A percentile compares a stretch with the other conserved stretches of the same genome.
Evolutionary conservation across 2,113 vertebrate species (phyloP).

Genomic region (Albula glossodonta): DNA sequence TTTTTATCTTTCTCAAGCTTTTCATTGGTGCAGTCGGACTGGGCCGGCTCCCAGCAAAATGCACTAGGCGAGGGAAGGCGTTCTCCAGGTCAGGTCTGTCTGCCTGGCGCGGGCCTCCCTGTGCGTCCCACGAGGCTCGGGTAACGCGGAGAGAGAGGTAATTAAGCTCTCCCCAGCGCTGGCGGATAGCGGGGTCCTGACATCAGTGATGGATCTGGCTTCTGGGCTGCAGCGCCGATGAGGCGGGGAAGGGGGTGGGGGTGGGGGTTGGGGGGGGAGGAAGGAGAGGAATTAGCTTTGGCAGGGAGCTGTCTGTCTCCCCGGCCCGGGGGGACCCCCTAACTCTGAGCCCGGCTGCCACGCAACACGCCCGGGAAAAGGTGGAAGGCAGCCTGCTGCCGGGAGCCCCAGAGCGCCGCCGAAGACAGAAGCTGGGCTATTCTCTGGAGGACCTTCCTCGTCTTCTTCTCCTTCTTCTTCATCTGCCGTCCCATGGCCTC

Average conservation of each 20-base stretch:
- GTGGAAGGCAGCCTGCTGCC: background rate
- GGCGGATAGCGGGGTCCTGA: background rate
- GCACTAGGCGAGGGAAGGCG: no score
- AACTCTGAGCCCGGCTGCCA: background rate
- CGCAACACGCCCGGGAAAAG: background rate
- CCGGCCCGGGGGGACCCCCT: background rate
- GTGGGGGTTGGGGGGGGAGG: background rate
- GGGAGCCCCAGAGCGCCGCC: background rate
- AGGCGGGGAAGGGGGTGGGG: background rate
- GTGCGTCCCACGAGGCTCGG: background rate
- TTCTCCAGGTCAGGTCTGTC: background rate
- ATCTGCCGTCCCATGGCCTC: background rate
- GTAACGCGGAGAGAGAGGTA: background rate
- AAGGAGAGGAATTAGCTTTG: conserved; percentile 13
- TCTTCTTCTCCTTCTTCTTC: background rate
- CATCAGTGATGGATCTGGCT: conserved; percentile 14
- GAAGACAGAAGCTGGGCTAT: background rate
- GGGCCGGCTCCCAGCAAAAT: no score
- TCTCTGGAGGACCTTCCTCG: background rate
- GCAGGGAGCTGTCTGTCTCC: conserved; percentile 21
- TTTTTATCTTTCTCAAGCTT: background rate
- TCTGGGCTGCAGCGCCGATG: background rate
- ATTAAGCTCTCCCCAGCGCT: conserved; percentile 15
- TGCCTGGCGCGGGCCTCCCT: background rate
- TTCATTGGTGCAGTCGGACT: background rate